Conservation (phyloP, 2,797 vertebrate genomes). For the Heterohyrax brucei region DNA sequence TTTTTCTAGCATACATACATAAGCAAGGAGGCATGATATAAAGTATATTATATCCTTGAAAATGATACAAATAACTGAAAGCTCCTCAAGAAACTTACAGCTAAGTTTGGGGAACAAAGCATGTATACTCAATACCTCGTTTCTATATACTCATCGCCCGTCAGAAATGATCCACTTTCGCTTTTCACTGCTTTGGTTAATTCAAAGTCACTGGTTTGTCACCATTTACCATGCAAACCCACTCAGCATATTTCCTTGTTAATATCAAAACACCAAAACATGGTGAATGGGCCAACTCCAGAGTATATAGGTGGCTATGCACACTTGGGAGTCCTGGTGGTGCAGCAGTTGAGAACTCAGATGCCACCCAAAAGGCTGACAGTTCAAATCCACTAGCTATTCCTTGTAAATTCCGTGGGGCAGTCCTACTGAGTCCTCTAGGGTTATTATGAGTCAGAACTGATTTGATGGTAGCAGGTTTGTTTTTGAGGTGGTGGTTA, state of each 20-base stretch:
- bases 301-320: neutral
- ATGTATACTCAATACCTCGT: neutral
- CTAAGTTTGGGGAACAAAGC: constrained; percentile 39
- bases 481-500: neutral
- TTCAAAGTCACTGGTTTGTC: constrained; percentile 42
- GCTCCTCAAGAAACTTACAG: neutral
- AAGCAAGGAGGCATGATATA: neutral
- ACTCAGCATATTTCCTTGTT: neutral
- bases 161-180: constrained; percentile 1
- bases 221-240: constrained; percentile 3
- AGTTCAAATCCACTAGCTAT: too few species aligned
- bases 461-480: too few species aligned
- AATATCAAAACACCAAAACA: neutral
- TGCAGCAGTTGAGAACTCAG: too few species aligned
- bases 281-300: neutral
- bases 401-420: too few species aligned
- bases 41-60: neutral
- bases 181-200: constrained; percentile 56
- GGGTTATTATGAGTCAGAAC: too few species aligned
- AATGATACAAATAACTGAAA: neutral
- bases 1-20: neutral
- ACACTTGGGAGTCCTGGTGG: too few species aligned
- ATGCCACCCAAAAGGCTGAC: too few species aligned
- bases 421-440: too few species aligned
- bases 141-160: neutral